Conservation (phyloP, 2,888 invertebrate species). For the Exephanes ischioxanthus region DNA sequence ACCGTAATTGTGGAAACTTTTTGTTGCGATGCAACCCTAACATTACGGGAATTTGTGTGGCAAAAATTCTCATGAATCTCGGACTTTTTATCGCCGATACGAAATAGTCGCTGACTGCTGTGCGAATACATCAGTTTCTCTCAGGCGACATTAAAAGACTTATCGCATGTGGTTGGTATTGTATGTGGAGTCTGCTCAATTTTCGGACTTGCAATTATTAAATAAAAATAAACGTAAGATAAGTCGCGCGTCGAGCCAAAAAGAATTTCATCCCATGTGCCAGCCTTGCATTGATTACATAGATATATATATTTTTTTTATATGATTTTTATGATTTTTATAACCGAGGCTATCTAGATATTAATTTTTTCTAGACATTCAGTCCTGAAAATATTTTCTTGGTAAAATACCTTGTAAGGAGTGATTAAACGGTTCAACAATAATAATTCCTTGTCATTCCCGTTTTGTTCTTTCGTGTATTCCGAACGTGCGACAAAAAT, state of each 20-base stretch:
- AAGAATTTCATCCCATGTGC: no score
- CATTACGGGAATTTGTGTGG: not conserved
- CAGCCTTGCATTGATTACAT: not conserved
- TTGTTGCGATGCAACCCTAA: not conserved
- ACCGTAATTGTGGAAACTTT: not conserved
- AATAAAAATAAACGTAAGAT: not conserved
- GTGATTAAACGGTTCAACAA: not conserved
- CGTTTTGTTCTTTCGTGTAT: not conserved
- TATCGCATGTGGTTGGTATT: not conserved
- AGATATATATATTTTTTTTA: no score
- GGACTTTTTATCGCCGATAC: not conserved
- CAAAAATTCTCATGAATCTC: not conserved
- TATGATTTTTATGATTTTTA: no score
- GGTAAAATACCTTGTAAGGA: not conserved
- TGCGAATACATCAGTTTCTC: not conserved
- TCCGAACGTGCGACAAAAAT: not conserved
- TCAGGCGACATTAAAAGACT: not conserved
- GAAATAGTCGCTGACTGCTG: not conserved
- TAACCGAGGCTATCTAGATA: no score
- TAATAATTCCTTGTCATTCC: not conserved
- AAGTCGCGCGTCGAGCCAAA: no score
- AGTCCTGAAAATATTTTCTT: not conserved
- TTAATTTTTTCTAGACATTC: no score
- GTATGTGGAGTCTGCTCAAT: not conserved
- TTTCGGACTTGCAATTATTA: not conserved